Percentiles rank a stretch among this genome's conserved stretches.
Evolutionary conservation across 2,888 invertebrate genomes (phyloP).

Genomic region (Conchocele bisecta): DNA sequence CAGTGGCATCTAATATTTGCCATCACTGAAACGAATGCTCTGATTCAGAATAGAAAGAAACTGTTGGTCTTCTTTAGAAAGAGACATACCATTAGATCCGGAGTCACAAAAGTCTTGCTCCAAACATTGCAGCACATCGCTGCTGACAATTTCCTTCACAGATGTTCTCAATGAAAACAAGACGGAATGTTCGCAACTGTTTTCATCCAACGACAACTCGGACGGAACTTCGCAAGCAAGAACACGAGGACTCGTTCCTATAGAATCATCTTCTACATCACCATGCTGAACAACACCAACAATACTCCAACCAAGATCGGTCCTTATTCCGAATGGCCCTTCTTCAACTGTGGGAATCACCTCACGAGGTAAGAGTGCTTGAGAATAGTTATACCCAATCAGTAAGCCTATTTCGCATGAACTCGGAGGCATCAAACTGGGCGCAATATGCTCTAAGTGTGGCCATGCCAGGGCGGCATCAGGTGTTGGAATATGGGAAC

Average conservation of each 20-base stretch:
- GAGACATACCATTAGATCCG: no score
- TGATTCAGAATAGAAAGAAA: no score
- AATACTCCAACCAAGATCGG: slow-evolving; percentile 47
- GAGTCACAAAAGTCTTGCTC: no score
- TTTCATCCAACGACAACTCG: not conserved
- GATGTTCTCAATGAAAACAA: slow-evolving; percentile 15
- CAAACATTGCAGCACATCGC: no score
- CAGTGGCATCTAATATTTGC: slow-evolving; percentile 14
- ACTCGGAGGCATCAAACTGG: slow-evolving; percentile 27
- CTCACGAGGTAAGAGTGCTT: slow-evolving; percentile 45
- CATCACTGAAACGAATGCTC: not conserved
- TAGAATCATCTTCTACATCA: not conserved
- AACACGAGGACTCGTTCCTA: slow-evolving; percentile 19
- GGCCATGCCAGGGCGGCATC: slow-evolving; percentile 50
- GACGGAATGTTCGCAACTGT: not conserved
- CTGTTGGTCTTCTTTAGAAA: no score
- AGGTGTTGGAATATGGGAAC: slow-evolving; percentile 57
- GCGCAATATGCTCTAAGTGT: slow-evolving; percentile 41
- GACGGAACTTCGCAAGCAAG: slow-evolving; percentile 16
- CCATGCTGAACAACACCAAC: slow-evolving; percentile 20
- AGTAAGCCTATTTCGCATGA: slow-evolving; percentile 55
- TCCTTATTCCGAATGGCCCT: slow-evolving; percentile 40
- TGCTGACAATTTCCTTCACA: slow-evolving; percentile 22
- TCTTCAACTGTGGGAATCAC: slow-evolving; percentile 15
- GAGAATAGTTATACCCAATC: slow-evolving; percentile 42